phyloP scores from a whole-genome alignment of 2,888 invertebrate genomes.

The Brenthis daphne region DNA sequence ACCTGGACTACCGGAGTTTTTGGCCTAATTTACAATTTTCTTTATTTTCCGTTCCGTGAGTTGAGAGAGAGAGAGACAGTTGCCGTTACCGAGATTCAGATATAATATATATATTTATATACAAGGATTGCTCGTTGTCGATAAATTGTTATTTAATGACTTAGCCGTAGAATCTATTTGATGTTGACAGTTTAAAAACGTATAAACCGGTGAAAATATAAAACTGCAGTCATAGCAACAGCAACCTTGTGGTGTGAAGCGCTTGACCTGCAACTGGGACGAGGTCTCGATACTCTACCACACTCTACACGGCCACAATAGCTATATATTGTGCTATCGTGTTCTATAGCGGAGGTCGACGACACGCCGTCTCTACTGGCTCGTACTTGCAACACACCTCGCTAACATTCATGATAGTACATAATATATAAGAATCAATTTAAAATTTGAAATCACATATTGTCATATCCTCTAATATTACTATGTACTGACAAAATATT shows the following conservation, averaged over 20 bases:
- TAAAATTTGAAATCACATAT: background rate
- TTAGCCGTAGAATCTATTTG: background rate
- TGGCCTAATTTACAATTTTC: too few relatives aligned
- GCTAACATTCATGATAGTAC: background rate
- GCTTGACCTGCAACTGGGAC: constrained; percentile 22
- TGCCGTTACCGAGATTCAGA: too few relatives aligned
- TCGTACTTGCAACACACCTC: background rate
- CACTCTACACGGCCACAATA: background rate
- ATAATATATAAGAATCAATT: background rate
- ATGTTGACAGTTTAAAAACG: background rate
- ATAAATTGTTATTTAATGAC: too few relatives aligned
- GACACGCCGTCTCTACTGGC: background rate
- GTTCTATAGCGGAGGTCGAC: background rate
- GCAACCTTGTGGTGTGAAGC: constrained; percentile 12
- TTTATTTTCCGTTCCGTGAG: too few relatives aligned
- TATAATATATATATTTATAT: too few relatives aligned
- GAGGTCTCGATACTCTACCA: constrained; percentile 17
- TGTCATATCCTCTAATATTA: background rate
- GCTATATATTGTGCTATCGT: background rate
- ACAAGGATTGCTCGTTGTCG: too few relatives aligned
- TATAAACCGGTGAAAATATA: constrained; percentile 11
- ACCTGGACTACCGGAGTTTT: too few relatives aligned
- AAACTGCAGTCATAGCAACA: constrained; percentile 8
- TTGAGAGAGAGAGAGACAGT: too few relatives aligned
- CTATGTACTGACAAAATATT: too few relatives aligned